These are phyloP conservation scores for Eupeodes latifasciatus DNA, from an alignment of 2,888 invertebrate species.

Conservation along the genomic window DNA sequence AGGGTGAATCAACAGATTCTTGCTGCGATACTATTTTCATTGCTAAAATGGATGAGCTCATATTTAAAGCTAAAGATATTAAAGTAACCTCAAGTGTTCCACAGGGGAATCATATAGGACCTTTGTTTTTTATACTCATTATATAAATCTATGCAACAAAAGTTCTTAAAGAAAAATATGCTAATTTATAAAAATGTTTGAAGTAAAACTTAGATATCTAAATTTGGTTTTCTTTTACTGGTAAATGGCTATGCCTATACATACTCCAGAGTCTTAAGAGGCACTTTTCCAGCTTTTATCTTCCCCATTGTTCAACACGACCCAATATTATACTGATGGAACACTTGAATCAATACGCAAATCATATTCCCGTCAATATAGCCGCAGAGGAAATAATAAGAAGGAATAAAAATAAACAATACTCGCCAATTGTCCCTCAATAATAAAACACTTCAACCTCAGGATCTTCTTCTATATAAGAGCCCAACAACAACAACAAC, in stretches of 20 bases:
- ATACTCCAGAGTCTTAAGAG: not conserved
- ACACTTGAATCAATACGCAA: not conserved
- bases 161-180: too few relatives aligned
- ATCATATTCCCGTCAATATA: not conserved
- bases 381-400: not conserved
- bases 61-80: too few relatives aligned
- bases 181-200: not conserved
- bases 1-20: too few relatives aligned
- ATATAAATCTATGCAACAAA: too few relatives aligned
- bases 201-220: not conserved
- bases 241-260: not conserved
- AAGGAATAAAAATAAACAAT: constrained; percentile 32
- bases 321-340: not conserved
- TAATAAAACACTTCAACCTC: constrained; percentile 29
- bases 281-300: not conserved
- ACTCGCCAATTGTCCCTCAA: constrained; percentile 22
- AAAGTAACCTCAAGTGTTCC: too few relatives aligned
- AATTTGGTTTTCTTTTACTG: not conserved
- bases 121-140: too few relatives aligned
- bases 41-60: too few relatives aligned
- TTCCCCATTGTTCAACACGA: not conserved
- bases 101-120: too few relatives aligned
- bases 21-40: too few relatives aligned
- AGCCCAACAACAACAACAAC: not conserved
- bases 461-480: constrained; percentile 4